phyloP scores from a whole-genome alignment of 92 coral and sea anemone species.

The Nematostella vectensis region DNA sequence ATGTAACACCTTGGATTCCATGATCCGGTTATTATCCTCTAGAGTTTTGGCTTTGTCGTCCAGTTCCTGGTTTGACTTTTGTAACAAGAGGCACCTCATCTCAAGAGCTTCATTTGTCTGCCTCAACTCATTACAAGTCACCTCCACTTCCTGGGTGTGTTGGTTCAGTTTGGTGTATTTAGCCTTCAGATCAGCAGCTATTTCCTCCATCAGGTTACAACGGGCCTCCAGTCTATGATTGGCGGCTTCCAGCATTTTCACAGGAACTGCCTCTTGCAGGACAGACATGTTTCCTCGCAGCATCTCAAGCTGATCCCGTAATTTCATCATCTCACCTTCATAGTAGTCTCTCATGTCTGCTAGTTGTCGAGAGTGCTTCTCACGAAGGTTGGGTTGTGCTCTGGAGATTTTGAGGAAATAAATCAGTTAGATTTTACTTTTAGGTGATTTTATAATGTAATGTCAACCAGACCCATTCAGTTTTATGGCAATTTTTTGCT shows the following conservation, averaged over 20 bases:
- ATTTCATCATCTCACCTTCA: constrained; percentile 49
- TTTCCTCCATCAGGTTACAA: constrained; percentile 66
- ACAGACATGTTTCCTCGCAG: constrained; percentile 45
- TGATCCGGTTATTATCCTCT: constrained; percentile 19
- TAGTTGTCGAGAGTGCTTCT: constrained; percentile 42
- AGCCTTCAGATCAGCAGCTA: constrained; percentile 58
- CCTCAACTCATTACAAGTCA: constrained; percentile 41
- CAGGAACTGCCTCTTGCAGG: constrained; percentile 67
- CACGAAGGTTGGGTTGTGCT: constrained; percentile 30
- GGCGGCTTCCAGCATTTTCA: constrained; percentile 68
- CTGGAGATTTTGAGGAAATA: too few species aligned
- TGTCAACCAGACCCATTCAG: background rate
- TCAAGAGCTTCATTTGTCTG: constrained; percentile 68
- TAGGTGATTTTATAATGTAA: too few species aligned
- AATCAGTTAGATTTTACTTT: too few species aligned
- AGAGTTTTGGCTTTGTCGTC: constrained; percentile 33
- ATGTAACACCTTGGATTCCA: constrained; percentile 49
- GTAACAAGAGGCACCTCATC: constrained; percentile 57
- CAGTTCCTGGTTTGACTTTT: constrained; percentile 36
- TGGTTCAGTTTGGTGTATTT: constrained; percentile 51
- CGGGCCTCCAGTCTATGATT: constrained; percentile 63
- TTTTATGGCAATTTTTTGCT: too few species aligned
- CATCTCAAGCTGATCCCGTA: constrained; percentile 40
- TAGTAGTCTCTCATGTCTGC: constrained; percentile 50
- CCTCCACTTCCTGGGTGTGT: constrained; percentile 52